A percentile compares a stretch with the other conserved stretches of the same genome.
Evolutionary conservation across 2,113 vertebrate genomes (phyloP).

Genomic region (Holacanthus passer): DNA sequence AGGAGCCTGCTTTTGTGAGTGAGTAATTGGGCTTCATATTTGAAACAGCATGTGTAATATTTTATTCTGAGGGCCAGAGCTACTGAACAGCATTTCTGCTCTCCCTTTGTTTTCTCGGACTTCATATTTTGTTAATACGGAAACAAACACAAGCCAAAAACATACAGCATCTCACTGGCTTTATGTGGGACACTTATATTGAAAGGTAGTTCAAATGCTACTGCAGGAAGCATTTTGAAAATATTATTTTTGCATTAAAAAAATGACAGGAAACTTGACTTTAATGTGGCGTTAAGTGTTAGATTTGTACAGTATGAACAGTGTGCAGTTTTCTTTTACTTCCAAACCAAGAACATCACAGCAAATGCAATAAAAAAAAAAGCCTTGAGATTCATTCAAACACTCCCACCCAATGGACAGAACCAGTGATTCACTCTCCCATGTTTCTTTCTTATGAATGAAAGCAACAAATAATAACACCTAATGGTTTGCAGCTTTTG

Average conservation of each 20-base stretch:
- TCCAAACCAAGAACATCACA: not conserved
- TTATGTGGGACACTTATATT: not conserved
- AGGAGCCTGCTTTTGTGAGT: constrained; percentile 43
- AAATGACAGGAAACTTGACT: not conserved
- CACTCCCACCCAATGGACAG: not conserved
- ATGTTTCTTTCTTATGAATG: not conserved
- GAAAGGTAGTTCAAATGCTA: not conserved
- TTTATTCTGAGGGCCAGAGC: constrained; percentile 36
- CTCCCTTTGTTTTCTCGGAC: constrained; percentile 13
- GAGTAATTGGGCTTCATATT: constrained; percentile 65
- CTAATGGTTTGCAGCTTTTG: not conserved
- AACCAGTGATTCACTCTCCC: not conserved
- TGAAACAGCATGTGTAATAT: constrained; percentile 51
- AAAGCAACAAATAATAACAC: not conserved
- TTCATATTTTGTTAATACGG: constrained; percentile 18
- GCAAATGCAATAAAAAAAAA: not conserved
- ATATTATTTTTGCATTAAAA: constrained; percentile 1
- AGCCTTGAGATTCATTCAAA: not conserved
- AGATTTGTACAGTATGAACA: not conserved
- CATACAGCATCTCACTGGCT: not conserved
- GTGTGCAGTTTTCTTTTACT: not conserved
- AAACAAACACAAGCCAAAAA: constrained; percentile 7
- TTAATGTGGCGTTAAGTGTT: not conserved
- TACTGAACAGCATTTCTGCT: constrained; percentile 16
- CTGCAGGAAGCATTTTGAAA: not conserved